Conservation (phyloP, 2,888 invertebrate genomes). For the Nemotelus pantherinus region DNA sequence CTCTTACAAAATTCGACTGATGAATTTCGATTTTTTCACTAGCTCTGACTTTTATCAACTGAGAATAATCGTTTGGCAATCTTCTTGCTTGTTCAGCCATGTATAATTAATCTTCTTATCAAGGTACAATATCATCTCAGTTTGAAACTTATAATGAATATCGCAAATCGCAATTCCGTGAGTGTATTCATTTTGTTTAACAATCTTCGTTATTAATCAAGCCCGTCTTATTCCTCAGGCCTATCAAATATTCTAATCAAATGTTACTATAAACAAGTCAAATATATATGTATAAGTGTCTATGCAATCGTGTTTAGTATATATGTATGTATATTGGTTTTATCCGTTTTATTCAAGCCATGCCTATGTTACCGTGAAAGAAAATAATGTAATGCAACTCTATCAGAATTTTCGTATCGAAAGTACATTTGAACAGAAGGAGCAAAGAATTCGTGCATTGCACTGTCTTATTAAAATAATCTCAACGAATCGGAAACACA, state of each 20-base stretch:
- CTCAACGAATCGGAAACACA: conserved; percentile 51
- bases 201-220: conserved; percentile 55
- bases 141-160: conserved; percentile 55
- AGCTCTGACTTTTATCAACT: too few relatives aligned
- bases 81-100: conserved; percentile 52
- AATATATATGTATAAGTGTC: too few relatives aligned
- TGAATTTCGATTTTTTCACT: too few relatives aligned
- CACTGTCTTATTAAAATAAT: conserved; percentile 55
- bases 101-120: conserved; percentile 56
- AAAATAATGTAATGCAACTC: too few relatives aligned
- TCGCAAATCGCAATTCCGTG: conserved; percentile 55
- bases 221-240: conserved; percentile 46
- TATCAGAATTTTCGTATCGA: conserved; percentile 18
- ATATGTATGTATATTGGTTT: too few relatives aligned
- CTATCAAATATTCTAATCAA: conserved; percentile 51
- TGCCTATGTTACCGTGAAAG: too few relatives aligned
- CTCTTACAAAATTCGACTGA: too few relatives aligned
- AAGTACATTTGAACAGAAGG: conserved; percentile 1
- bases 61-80: conserved; percentile 42
- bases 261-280: conserved; percentile 21
- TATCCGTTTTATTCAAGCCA: too few relatives aligned
- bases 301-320: too few relatives aligned
- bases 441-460: conserved; percentile 42
- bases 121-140: conserved; percentile 54
- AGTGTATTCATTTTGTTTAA: conserved; percentile 55